Conservation (phyloP, 2,113 vertebrate species). For the Dendrocopos noguchii region DNA sequence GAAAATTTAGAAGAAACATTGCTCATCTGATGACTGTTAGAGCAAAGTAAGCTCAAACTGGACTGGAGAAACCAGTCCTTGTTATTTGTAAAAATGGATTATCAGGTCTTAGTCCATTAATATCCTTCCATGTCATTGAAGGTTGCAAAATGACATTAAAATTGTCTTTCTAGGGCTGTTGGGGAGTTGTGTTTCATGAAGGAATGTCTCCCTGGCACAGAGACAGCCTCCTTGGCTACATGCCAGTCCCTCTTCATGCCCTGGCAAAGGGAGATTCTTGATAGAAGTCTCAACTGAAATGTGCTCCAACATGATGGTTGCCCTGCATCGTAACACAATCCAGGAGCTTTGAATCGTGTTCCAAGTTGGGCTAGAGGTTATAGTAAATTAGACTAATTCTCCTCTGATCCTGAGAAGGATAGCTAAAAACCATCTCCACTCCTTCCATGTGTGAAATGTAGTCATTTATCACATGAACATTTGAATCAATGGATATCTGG, state of each 20-base stretch:
- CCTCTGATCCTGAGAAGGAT: background rate
- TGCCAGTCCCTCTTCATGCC: background rate
- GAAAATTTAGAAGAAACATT: background rate
- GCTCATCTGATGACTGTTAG: background rate
- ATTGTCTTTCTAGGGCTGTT: background rate
- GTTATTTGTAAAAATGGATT: background rate
- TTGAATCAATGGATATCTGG: background rate
- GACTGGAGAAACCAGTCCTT: background rate
- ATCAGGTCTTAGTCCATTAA: background rate
- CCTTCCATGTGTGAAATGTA: background rate
- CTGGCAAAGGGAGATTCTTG: conserved; percentile 20
- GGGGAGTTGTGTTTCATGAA: background rate
- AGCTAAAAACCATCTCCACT: background rate
- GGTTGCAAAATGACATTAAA: background rate
- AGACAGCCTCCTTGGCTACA: background rate
- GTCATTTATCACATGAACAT: background rate
- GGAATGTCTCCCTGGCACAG: conserved; percentile 24
- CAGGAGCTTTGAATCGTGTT: conserved; percentile 4
- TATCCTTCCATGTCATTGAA: background rate
- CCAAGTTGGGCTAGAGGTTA: background rate
- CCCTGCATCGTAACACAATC: background rate
- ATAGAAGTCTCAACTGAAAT: background rate
- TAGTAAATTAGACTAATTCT: background rate
- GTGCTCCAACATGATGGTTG: background rate
- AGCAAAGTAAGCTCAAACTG: background rate